Base-by-base conservation (phyloP, 2,797 vertebrate species). In the Carduelis carduelis region DNA sequence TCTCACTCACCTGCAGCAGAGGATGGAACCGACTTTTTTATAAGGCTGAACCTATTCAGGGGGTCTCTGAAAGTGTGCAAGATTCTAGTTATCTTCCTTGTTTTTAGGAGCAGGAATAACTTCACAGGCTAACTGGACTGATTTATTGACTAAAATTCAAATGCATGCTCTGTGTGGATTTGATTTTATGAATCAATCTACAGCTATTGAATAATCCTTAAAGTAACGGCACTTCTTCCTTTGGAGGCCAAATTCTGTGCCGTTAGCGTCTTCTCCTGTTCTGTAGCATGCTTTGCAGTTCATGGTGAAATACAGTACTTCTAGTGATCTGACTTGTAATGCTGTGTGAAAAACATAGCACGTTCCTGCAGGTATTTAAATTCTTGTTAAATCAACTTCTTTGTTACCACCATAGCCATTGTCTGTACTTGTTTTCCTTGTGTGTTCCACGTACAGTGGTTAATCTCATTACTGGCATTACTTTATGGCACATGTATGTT, bases 1-100 rank as follows among this genome's bases (percentile, higher is more conserved):
- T 22, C 10, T 65, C 1, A 1, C 15, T 57, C 4, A 11, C 12
- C 9, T 1, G 2, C 39, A 32, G 3, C 23, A 3, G 18, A 22
- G 77, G n/a, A 61, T 7, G 20, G 18, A 11, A 59, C 22, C 14
- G 14, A 6, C 22, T 37, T 53, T n/a, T 27, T 23, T 28, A 27
- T 16, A 14, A 35, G 32, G 32, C 27, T 39, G 50, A 59, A 49
- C 24, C 9, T 56, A 1, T 15, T 41, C 4, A 3, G 16, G 30
- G 9, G 4, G 6, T 56, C 19, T 66, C 14, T 12, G 27, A 50
- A 83, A 18, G 10, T 4, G 5, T 13, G 21, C 44, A 5, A 6
- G 22, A 28, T 20, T 27, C 14, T 50, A 20, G 16, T 20, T 10
- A 2, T 19, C 35, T 55, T 50, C 8, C 2, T 13, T 46, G 32